Evolutionary conservation across 1,140 invertebrate species (phyloP), one percentile per base, ranked within the genome.

Genomic region (Plutomurus gul): DNA sequence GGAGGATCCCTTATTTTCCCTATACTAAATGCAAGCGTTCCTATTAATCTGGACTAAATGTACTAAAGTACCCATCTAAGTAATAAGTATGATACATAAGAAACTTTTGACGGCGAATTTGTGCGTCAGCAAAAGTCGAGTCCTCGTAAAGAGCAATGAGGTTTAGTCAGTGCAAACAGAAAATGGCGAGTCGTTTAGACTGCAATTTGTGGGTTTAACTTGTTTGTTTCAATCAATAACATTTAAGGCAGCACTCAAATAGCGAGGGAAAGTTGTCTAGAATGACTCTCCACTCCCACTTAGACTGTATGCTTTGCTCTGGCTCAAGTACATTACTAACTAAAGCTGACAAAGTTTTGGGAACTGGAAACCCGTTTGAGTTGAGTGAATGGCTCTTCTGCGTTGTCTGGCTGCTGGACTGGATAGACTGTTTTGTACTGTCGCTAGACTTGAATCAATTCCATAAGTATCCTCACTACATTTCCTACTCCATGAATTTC

Each of bases 201-300:
- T 65, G 56, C 56, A 65, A 65, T 65, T 65, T 65, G 56, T 65
- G 56, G 56, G 27, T 65, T 65, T 65, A 65, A 65, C 56, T 65
- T 65, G 56, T 65, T 65, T 65, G 56, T 65, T 65, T 65, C 56
- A 65, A 65, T 65, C 56, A 65, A 65, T 65, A 65, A 27, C 56
- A 65, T 65, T 65, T 65, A 65, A 65, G 56, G 27, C 25, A 27
- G 56, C 13, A 27, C 56, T 65, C 56, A 65, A 65, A 65, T 30
- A 65, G 56, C 56, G 56, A 65, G 27, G 56, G 27, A 65, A 65
- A 65, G 56, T 65, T 65, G 56, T 65, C 56, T 30, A 65, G 56
- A 65, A 65, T 30, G 56, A 27, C 56, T 65, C 56, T 65, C 56
- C 25, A 65, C 56, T 65, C 25, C 30, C 56, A 65, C 56, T 65